A percentile compares a stretch with the other conserved stretches of the same genome.
Evolutionary conservation across 2,797 vertebrate genomes (phyloP).

Genomic region (Pseudochirops cupreus): DNA sequence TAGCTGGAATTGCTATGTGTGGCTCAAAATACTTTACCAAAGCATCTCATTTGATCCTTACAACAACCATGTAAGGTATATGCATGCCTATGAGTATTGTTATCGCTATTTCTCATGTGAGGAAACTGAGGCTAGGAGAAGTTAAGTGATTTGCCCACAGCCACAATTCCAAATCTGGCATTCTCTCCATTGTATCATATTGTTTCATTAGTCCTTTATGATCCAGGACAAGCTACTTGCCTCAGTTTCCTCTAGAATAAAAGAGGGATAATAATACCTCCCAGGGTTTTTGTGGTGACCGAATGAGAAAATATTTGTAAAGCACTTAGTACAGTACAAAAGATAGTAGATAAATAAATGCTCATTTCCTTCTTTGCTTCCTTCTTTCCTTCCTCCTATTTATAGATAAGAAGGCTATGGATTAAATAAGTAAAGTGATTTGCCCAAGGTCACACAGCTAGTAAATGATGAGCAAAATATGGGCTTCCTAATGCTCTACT

Average conservation of each 20-base stretch:
- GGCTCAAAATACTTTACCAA: neutral
- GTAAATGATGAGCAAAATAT: constrained; percentile 20
- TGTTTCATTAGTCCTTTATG: neutral
- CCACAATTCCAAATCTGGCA: neutral
- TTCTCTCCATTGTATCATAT: neutral
- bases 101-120: neutral
- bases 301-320: neutral
- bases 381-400: neutral
- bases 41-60: neutral
- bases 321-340: neutral
- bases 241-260: neutral
- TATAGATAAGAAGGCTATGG: neutral
- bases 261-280: neutral
- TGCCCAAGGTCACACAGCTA: constrained; percentile 28
- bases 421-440: neutral
- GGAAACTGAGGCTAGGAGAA: neutral
- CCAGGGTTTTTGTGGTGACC: neutral
- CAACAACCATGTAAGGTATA: neutral
- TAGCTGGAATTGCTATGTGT: neutral
- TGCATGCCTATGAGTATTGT: neutral
- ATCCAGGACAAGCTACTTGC: neutral
- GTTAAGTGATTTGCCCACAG: neutral
- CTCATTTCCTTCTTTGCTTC: neutral
- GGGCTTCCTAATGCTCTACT: constrained; percentile 42
- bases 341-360: neutral